Base-by-base conservation (phyloP, 2,888 invertebrate species). In the Drosophila suboccidentalis region DNA sequence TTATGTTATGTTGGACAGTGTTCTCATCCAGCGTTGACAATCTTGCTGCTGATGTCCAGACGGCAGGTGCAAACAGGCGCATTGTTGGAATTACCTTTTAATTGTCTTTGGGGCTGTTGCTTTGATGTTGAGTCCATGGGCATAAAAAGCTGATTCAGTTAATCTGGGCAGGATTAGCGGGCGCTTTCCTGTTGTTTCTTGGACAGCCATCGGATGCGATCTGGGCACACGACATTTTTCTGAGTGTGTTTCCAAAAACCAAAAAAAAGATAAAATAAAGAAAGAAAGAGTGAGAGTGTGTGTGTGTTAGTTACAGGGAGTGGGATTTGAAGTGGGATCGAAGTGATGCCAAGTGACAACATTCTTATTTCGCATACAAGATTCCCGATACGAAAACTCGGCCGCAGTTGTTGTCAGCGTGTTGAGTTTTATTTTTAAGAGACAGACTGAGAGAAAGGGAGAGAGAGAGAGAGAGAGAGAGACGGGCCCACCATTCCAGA, bases 11-110 rank as follows among this genome's bases (percentile, higher is more conserved):
- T 47, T 38, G 61, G 10, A 19, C 36, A 32, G 78, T 65, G 76
- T 67, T 65, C 55, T 29, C 36, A 50, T 38, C 41, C 59, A 62
- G 55, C 38, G 78, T 71, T 82, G 82, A 72, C 80, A 78, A 71
- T 60, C 59, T 66, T 67, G 69, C 50, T 55, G 69, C 29, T 83
- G 82, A 83, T 84, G 82, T 68, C 61, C 80, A 61, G 78, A 62
- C 78, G 78, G 82, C 82, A 83, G 82, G 82, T 83, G 82, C 82
- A 83, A 84, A 58, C 78, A 69, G 68, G 43, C 82, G 78, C 80
- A 84, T 83, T 70, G 81, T 67, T 78, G 71, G 82, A 82, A 82
- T 82, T 69, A 71, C 64, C 54, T 76, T 82, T 82, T 82, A 82
- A 84, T 82, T 82, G 82, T 75, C 70, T 67, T 55, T 70, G 65